These are phyloP conservation scores for Istiophorus platypterus DNA, from an alignment of 2,113 vertebrate species.

Conservation along the genomic window DNA sequence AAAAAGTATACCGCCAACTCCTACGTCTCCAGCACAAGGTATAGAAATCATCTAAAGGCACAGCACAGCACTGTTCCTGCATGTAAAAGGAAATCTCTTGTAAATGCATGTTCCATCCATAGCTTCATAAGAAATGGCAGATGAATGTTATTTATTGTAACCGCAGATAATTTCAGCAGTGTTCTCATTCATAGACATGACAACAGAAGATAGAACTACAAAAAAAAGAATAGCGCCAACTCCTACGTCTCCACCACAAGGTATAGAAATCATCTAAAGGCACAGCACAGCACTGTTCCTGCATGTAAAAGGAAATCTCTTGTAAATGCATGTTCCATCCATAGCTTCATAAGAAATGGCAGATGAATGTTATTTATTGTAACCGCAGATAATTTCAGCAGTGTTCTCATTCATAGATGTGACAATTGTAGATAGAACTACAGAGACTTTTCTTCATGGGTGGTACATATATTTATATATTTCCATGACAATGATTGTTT, in stretches of 20 bases:
- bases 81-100: neutral
- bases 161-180: constrained; percentile 1
- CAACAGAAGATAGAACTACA: constrained; percentile 3
- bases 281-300: too few species aligned
- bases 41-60: constrained; percentile 4
- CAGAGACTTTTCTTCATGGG: neutral
- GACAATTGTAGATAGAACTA: too few species aligned
- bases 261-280: constrained; percentile 27
- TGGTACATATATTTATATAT: neutral
- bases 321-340: too few species aligned
- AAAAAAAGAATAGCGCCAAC: neutral
- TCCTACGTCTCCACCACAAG: constrained; percentile 30
- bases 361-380: too few species aligned
- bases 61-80: constrained; percentile 13
- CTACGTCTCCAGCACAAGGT: constrained; percentile 47
- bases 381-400: too few species aligned
- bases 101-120: neutral
- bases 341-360: too few species aligned
- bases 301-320: too few species aligned
- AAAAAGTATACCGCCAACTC: neutral
- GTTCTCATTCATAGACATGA: constrained; percentile 32
- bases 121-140: neutral
- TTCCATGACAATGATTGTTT: constrained; percentile 15
- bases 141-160: neutral
- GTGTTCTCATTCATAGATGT: too few species aligned